These are phyloP conservation scores for Cichlasoma orientale DNA, from an alignment of 2,797 vertebrate species.

Conservation along the genomic window DNA sequence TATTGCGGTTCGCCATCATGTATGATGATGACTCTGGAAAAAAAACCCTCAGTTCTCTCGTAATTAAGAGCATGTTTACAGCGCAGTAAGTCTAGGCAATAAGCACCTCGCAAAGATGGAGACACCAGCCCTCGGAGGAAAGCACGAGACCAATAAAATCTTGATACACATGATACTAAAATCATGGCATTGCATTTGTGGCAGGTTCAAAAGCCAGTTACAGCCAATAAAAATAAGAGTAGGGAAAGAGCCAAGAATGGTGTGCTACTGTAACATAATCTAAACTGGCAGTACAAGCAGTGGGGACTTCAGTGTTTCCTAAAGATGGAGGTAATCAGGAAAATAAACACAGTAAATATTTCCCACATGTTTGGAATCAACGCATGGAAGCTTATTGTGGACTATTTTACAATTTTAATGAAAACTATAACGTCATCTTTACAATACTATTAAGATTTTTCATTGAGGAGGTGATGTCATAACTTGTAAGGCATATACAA, in stretches of 20 bases:
- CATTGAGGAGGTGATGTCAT: background rate
- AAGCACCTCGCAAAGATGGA: slow-evolving; percentile 20
- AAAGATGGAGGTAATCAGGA: background rate
- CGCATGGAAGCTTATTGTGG: background rate
- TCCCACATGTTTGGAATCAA: background rate
- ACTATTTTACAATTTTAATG: background rate
- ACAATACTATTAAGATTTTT: background rate
- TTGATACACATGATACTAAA: background rate
- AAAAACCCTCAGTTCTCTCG: slow-evolving; percentile 6
- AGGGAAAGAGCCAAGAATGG: background rate
- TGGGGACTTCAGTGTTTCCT: background rate
- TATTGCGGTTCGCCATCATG: slow-evolving; percentile 34
- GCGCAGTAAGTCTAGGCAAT: slow-evolving; percentile 6
- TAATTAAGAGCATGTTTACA: slow-evolving; percentile 63
- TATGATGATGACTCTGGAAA: slow-evolving; percentile 40
- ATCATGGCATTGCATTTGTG: slow-evolving; percentile 11
- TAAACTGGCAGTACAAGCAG: background rate
- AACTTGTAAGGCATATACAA: background rate
- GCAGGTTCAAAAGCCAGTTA: slow-evolving; percentile 13
- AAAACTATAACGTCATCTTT: background rate
- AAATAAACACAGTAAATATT: background rate
- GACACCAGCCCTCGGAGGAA: slow-evolving; percentile 12
- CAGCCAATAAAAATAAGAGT: slow-evolving; percentile 9
- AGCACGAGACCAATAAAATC: background rate
- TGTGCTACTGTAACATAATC: background rate